These are phyloP conservation scores for Montipora sp. DNA, from an alignment of 64 coral and sea anemone species.

Conservation along the genomic window DNA sequence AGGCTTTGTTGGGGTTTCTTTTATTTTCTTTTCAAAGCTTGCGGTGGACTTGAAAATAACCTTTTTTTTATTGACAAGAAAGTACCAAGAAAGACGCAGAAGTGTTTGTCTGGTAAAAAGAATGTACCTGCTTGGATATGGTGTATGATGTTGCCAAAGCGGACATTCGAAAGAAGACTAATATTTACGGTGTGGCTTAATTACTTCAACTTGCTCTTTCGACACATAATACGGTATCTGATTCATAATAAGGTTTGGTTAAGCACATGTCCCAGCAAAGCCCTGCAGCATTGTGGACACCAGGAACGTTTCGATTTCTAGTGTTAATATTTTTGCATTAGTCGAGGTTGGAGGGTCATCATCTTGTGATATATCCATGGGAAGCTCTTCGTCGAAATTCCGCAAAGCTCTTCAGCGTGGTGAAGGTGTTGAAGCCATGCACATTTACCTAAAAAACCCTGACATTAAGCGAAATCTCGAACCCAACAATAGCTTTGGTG, in stretches of 20 bases:
- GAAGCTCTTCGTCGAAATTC: constrained; percentile 88
- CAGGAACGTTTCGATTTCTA: neutral
- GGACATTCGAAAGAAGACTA: neutral
- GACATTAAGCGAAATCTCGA: constrained; percentile 94
- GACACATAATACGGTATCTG: neutral
- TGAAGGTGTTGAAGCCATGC: constrained; percentile 97
- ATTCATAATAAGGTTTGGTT: neutral
- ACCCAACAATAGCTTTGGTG: constrained; percentile 81
- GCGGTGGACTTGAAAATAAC: neutral
- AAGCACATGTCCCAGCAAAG: neutral
- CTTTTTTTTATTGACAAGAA: neutral
- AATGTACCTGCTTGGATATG: neutral
- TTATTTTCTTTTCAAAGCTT: constrained; percentile 6
- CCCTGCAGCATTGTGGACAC: neutral
- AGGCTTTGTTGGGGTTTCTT: constrained; percentile 20
- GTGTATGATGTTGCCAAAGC: neutral
- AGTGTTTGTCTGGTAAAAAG: neutral
- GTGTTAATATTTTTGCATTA: neutral
- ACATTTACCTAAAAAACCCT: constrained; percentile 89
- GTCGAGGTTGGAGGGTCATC: neutral
- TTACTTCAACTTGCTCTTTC: neutral
- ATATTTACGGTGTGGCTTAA: too few relatives aligned
- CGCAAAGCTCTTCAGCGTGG: constrained; percentile 97
- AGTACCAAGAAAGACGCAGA: neutral
- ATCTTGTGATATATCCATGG: constrained; percentile 56